Percentiles rank a stretch among this genome's conserved stretches.
phyloP scores from a whole-genome alignment of 2,888 invertebrate species.

The Trachelus stipa region DNA sequence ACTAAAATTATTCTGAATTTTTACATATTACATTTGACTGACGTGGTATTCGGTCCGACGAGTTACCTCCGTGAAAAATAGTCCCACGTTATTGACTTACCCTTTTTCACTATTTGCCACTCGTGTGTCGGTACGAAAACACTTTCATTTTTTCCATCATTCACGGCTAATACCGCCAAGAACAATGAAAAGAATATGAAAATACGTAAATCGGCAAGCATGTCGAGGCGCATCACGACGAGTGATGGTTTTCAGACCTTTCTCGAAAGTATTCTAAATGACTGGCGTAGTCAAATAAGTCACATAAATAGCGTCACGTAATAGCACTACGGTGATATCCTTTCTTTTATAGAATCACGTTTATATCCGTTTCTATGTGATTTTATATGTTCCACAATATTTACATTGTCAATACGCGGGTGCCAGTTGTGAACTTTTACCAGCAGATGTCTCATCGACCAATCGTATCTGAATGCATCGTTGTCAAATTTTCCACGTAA shows the following conservation, averaged over 20 bases:
- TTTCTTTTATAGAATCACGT: neutral
- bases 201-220: constrained; percentile 32
- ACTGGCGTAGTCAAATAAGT: neutral
- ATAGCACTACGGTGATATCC: neutral
- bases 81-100: constrained; percentile 59
- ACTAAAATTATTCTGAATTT: neutral
- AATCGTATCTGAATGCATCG: constrained; percentile 25
- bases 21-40: constrained; percentile 34
- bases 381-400: constrained; percentile 43
- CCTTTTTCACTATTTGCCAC: constrained; percentile 75
- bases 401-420: constrained; percentile 38
- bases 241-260: neutral
- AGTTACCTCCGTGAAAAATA: constrained; percentile 22
- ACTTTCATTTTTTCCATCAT: constrained; percentile 49
- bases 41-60: constrained; percentile 39
- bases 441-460: constrained; percentile 30
- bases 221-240: constrained; percentile 23
- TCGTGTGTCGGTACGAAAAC: constrained; percentile 73
- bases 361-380: constrained; percentile 25
- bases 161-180: constrained; percentile 14
- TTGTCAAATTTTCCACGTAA: constrained; percentile 27
- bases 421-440: constrained; percentile 25
- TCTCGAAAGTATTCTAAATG: neutral
- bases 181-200: constrained; percentile 10
- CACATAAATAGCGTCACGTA: neutral